Evolutionary conservation across 35 echinoderm and acorn worm genomes (phyloP).

Genomic region (Ophioderma brevispina): DNA sequence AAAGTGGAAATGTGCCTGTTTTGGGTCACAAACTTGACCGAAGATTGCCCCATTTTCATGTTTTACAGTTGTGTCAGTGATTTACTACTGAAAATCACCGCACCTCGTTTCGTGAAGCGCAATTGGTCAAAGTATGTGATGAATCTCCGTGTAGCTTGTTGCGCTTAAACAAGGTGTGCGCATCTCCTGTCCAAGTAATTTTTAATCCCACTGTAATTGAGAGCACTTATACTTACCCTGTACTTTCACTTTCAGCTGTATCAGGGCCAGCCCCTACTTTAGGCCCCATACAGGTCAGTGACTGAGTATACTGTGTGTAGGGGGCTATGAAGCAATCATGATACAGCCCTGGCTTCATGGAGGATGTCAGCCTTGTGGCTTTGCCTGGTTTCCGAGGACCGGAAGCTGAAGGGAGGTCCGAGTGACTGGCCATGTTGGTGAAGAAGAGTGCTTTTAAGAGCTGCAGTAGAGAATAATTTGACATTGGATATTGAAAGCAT

Average conservation of each 20-base stretch:
- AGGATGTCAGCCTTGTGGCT: constrained; percentile 83
- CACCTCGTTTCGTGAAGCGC: too few relatives aligned
- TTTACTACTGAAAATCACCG: too few relatives aligned
- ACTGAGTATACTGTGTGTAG: constrained; percentile 97
- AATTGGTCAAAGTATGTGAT: too few relatives aligned
- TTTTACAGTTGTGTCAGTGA: too few relatives aligned
- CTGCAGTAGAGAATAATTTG: constrained; percentile 31
- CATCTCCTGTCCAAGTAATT: too few relatives aligned
- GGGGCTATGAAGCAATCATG: constrained; percentile 94
- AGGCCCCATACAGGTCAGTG: constrained; percentile 71
- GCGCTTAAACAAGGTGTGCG: too few relatives aligned
- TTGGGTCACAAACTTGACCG: too few relatives aligned
- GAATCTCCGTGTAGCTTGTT: too few relatives aligned
- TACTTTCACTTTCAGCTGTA: constrained; percentile 54
- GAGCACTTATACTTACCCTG: constrained; percentile 58
- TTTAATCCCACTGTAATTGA: too few relatives aligned
- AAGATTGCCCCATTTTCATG: not conserved
- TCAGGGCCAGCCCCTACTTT: constrained; percentile 65
- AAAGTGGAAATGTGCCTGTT: too few relatives aligned
- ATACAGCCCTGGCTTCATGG: constrained; percentile 88
- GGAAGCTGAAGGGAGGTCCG: constrained; percentile 63
- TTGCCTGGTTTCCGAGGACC: constrained; percentile 79
- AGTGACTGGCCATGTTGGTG: constrained; percentile 86
- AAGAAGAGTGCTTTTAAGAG: constrained; percentile 91
- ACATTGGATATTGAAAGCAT: too few relatives aligned